Base-by-base conservation (phyloP, 1,140 invertebrate species). In the Apis mellifera region DNA sequence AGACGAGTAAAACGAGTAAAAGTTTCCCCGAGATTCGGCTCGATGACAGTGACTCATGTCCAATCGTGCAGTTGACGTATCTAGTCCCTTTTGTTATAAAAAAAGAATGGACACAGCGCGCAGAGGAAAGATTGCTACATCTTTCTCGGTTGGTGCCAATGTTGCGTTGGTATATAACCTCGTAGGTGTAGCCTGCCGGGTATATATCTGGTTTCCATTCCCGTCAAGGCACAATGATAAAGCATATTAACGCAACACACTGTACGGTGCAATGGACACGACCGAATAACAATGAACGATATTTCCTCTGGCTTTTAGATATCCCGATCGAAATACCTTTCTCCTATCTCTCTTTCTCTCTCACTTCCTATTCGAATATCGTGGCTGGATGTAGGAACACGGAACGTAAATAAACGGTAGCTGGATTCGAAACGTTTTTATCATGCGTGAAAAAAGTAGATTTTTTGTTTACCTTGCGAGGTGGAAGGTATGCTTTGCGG, bases 51-150 rank as follows among this genome's bases (percentile, higher is more conserved):
- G 79, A 83, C 84, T 86, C 85, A 85, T 57, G 50, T 12, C 50
- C 50, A 11, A 23, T 19, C 42, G 77, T 50, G 71, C 62, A 48
- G 54, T 32, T 42, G 60, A 50, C 42, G 79, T 78, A 86, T 85
- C 84, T 86, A 83, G 74, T 59, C 74, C 59, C 82, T 82, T 86
- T 86, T 68, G 86, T 87, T 86, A 84, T 84, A 87, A 87, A 87
- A 87, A 87, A 87, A 85, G 70, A 84, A 78, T 82, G 82, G 71
- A 82, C 74, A 75, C 68, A 79, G 65, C 79, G 75, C 77, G 79
- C 83, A 71, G 32, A 42, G 76, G 66, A 75, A 78, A 68, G 85
- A 80, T 83, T 85, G 86, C 85, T 83, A 87, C 86, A 87, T 73
- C 86, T 80, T 82, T 76, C 70, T 57, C 5, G 55, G 55, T 57